phyloP scores from a whole-genome alignment of 2,888 invertebrate species.

The Dioctria rufipes region DNA sequence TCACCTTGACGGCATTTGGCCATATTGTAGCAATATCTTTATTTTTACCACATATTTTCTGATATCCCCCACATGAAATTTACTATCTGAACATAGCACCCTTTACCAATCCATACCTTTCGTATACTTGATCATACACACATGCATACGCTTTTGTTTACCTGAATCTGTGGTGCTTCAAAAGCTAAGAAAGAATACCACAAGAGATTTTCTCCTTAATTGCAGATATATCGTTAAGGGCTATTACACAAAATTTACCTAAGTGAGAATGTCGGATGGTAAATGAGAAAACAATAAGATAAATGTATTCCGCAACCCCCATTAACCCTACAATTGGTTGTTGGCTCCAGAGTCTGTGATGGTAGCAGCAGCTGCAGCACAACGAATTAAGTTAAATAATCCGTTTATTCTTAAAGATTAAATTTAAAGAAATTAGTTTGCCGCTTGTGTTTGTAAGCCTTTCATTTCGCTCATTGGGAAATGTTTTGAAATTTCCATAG shows the following conservation, averaged over 20 bases:
- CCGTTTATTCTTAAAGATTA: not conserved
- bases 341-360: no score
- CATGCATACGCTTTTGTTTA: no score
- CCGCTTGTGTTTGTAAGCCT: not conserved
- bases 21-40: not conserved
- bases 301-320: slow-evolving; percentile 30
- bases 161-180: no score
- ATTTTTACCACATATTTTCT: slow-evolving; percentile 2
- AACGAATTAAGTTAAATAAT: slow-evolving; percentile 5
- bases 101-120: no score
- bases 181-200: no score
- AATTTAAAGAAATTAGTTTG: not conserved
- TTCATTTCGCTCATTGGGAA: not conserved
- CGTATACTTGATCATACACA: no score
- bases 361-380: no score
- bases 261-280: not conserved
- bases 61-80: not conserved
- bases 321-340: slow-evolving; percentile 33
- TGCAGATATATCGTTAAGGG: slow-evolving; percentile 24
- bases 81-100: not conserved
- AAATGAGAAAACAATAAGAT: slow-evolving; percentile 26
- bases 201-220: slow-evolving; percentile 32
- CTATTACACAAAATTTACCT: slow-evolving; percentile 29
- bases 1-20: no score
- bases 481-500: not conserved